These are phyloP conservation scores for Belonocnema kinseyi DNA, from an alignment of 1,140 invertebrate species.

Conservation along the genomic window DNA sequence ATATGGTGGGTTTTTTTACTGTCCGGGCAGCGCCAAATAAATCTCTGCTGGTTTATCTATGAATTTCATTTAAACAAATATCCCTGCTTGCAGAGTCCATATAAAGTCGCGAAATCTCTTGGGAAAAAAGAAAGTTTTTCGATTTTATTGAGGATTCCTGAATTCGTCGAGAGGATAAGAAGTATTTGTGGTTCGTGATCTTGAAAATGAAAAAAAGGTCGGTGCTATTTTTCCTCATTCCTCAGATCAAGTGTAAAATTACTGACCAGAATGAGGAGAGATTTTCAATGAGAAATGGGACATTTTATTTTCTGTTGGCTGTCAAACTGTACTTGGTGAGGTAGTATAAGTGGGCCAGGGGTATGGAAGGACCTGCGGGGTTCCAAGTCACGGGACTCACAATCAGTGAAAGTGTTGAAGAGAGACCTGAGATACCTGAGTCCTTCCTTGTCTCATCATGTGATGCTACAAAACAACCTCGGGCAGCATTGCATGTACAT, in stretches of 20 bases:
- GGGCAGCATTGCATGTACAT: slow-evolving; percentile 1
- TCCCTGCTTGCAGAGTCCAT: too few relatives aligned
- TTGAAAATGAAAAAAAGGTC: slow-evolving; percentile 17
- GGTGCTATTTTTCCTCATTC: not conserved
- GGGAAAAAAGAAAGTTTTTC: not conserved
- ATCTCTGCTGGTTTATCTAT: too few relatives aligned
- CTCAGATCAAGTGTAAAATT: not conserved
- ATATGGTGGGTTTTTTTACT: too few relatives aligned
- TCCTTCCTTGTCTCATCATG: slow-evolving; percentile 36
- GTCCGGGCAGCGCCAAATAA: too few relatives aligned
- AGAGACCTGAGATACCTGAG: slow-evolving; percentile 36
- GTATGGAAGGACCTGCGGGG: slow-evolving; percentile 9
- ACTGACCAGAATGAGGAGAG: not conserved
- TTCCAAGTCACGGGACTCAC: slow-evolving; percentile 38
- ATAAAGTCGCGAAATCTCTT: not conserved
- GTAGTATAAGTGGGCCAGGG: slow-evolving; percentile 27
- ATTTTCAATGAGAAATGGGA: slow-evolving; percentile 24
- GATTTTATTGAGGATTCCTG: not conserved
- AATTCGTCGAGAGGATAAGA: not conserved
- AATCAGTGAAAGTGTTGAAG: slow-evolving; percentile 42
- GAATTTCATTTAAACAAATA: too few relatives aligned
- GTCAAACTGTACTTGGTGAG: not conserved
- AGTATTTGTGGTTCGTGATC: not conserved
- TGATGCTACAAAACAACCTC: slow-evolving; percentile 35
- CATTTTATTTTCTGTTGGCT: not conserved